A percentile compares a stretch with the other conserved stretches of the same genome.
Evolutionary conservation across 1,140 invertebrate genomes (phyloP).

Genomic region (Drosophila nannoptera): DNA sequence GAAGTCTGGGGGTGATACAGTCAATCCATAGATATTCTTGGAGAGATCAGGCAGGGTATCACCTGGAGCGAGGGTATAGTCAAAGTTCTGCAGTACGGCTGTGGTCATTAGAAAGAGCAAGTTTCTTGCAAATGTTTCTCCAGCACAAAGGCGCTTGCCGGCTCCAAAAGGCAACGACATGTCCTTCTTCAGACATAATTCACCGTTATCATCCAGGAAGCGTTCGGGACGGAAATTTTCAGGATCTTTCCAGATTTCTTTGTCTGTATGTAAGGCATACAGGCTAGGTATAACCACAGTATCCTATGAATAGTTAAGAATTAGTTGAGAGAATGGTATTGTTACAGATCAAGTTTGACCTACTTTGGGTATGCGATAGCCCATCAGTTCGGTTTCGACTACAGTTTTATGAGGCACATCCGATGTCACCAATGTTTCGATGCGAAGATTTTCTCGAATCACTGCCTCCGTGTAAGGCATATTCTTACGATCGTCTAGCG

Average conservation of each 20-base stretch:
- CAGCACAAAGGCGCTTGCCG: conserved; percentile 85
- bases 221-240: conserved; percentile 86
- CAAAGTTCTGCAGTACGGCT: conserved; percentile 84
- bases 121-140: conserved; percentile 86
- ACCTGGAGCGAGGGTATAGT: conserved; percentile 75
- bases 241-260: conserved; percentile 84
- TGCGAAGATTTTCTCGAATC: conserved; percentile 82
- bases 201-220: conserved; percentile 63
- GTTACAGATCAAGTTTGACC: neutral
- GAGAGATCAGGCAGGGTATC: conserved; percentile 68
- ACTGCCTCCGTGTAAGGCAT: conserved; percentile 82
- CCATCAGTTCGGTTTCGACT: conserved; percentile 53
- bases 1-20: conserved; percentile 72
- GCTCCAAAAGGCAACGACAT: conserved; percentile 82
- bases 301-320: conserved; percentile 62
- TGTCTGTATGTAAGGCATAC: conserved; percentile 81
- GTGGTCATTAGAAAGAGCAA: conserved; percentile 84
- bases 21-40: conserved; percentile 74
- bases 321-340: neutral
- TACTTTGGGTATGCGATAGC: conserved; percentile 79
- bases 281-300: conserved; percentile 81
- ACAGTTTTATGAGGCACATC: conserved; percentile 80
- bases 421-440: conserved; percentile 81
- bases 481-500: conserved; percentile 82
- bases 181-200: conserved; percentile 67